These are phyloP conservation scores for Chaetoderma sp. DNA, from an alignment of 2,888 invertebrate genomes.

Conservation along the genomic window DNA sequence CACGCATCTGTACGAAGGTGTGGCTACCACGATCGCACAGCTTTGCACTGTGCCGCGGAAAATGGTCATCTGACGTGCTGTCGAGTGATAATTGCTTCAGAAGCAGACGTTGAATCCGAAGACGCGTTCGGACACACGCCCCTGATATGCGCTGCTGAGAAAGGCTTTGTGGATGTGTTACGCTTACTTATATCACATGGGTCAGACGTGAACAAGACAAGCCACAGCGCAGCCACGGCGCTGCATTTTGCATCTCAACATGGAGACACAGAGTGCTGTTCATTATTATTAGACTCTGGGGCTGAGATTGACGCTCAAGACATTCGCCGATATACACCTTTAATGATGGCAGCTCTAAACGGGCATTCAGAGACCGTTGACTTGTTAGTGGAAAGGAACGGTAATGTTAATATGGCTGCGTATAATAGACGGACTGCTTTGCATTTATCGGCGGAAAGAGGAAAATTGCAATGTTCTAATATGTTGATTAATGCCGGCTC, in stretches of 20 bases:
- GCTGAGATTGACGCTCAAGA: slow-evolving; percentile 64
- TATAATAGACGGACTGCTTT: slow-evolving; percentile 59
- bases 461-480: slow-evolving; percentile 47
- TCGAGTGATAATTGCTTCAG: slow-evolving; percentile 47
- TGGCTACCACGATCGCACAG: slow-evolving; percentile 58
- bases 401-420: slow-evolving; percentile 58
- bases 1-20: slow-evolving; percentile 53
- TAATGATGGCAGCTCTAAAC: slow-evolving; percentile 65
- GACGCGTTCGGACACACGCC: slow-evolving; percentile 61
- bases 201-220: slow-evolving; percentile 56
- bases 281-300: slow-evolving; percentile 49
- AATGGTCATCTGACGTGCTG: slow-evolving; percentile 55
- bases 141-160: slow-evolving; percentile 58
- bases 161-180: slow-evolving; percentile 55
- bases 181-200: slow-evolving; percentile 47
- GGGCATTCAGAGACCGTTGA: slow-evolving; percentile 55
- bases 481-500: slow-evolving; percentile 52
- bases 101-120: slow-evolving; percentile 57
- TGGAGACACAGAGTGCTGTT: slow-evolving; percentile 52
- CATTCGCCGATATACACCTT: slow-evolving; percentile 62
- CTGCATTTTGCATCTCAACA: slow-evolving; percentile 59
- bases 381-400: slow-evolving; percentile 52
- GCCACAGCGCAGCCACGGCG: slow-evolving; percentile 57
- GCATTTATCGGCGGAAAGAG: slow-evolving; percentile 59
- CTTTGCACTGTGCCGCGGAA: slow-evolving; percentile 59